A percentile compares a stretch with the other conserved stretches of the same genome.
These are phyloP conservation scores for Porites rus DNA, from an alignment of 92 coral and sea anemone genomes.

Conservation along the genomic window DNA sequence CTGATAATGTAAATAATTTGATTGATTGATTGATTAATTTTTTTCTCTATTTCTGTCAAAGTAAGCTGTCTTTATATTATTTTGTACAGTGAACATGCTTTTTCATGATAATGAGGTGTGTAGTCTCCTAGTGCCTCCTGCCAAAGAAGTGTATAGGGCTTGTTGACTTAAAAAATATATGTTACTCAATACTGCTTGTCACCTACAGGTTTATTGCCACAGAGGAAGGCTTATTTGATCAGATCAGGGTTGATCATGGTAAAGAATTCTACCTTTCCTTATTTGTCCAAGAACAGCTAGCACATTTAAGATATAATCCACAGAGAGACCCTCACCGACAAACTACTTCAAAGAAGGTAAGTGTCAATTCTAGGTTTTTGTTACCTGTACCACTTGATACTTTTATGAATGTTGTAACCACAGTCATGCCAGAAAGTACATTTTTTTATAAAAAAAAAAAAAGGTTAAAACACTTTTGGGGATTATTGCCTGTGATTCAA, in stretches of 20 bases:
- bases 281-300: slow-evolving; percentile 56
- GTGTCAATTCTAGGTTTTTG: not conserved
- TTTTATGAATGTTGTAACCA: not conserved
- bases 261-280: slow-evolving; percentile 50
- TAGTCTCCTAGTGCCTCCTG: not conserved
- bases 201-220: slow-evolving; percentile 34
- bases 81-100: too few relatives aligned
- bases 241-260: slow-evolving; percentile 70
- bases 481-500: too few relatives aligned
- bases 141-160: too few relatives aligned
- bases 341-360: slow-evolving; percentile 69
- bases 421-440: too few relatives aligned
- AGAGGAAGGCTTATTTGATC: slow-evolving; percentile 61
- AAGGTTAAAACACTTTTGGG: too few relatives aligned
- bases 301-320: slow-evolving; percentile 30
- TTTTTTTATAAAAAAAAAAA: too few relatives aligned
- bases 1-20: too few relatives aligned
- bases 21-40: too few relatives aligned
- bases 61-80: too few relatives aligned
- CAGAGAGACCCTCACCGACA: slow-evolving; percentile 68
- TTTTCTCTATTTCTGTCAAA: too few relatives aligned
- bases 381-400: not conserved
- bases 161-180: too few relatives aligned
- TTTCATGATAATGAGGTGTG: too few relatives aligned
- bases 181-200: not conserved